Percentiles rank a stretch among this genome's conserved stretches.
Evolutionary conservation across 2,797 vertebrate genomes (phyloP).

Genomic region (Muscicapa comitata): DNA sequence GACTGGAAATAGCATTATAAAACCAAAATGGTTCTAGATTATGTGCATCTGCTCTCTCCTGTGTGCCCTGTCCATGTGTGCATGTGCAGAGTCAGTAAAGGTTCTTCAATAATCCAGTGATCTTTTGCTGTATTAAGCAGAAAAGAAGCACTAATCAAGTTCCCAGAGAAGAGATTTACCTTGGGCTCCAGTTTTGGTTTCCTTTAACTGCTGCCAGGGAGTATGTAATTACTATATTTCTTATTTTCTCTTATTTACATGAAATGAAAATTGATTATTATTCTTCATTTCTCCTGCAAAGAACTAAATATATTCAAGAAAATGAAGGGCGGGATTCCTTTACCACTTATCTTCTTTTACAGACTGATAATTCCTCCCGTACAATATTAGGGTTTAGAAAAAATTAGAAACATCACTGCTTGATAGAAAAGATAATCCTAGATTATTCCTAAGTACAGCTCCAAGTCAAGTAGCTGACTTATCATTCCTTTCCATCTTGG

Average conservation of each 20-base stretch:
- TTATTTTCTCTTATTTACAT: not conserved
- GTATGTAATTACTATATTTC: not conserved
- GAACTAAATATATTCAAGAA: not conserved
- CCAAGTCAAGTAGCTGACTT: not conserved
- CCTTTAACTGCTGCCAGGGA: not conserved
- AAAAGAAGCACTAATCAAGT: not conserved
- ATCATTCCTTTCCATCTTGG: not conserved
- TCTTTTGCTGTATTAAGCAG: not conserved
- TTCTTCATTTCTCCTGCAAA: not conserved
- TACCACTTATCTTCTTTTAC: not conserved
- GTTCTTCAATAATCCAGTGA: fast-evolving
- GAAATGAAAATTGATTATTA: not conserved
- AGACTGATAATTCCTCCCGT: not conserved
- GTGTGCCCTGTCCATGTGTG: fast-evolving
- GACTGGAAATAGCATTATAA: not conserved
- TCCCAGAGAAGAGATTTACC: not conserved
- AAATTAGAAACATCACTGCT: not conserved
- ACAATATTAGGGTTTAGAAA: not conserved
- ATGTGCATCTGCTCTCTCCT: not conserved
- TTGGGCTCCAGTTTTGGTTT: not conserved
- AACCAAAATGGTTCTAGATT: not conserved
- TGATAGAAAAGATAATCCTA: slow-evolving; percentile 24
- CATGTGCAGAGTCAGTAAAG: not conserved
- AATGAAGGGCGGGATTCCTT: not conserved
- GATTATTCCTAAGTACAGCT: not conserved